A percentile compares a stretch with the other conserved stretches of the same genome.
phyloP scores from a whole-genome alignment of 2,797 vertebrate species.

The Vespertilio murinus region DNA sequence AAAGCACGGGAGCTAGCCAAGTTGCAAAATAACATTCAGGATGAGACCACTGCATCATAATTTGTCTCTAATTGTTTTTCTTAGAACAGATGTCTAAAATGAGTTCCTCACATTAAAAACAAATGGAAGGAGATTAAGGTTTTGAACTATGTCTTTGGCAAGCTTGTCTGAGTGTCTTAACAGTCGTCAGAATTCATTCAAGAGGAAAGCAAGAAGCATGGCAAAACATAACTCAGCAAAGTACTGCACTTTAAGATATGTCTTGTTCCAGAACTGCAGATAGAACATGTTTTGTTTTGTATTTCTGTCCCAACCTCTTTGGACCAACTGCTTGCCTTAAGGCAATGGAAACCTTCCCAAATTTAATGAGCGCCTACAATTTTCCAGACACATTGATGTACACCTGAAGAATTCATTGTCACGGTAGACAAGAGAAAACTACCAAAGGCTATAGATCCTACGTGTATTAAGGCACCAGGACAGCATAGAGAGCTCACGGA shows the following conservation, averaged over 20 bases:
- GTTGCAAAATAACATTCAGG: conserved; percentile 60
- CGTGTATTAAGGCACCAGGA: neutral
- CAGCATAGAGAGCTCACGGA: neutral
- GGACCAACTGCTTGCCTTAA: conserved; percentile 31
- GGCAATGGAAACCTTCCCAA: conserved; percentile 45
- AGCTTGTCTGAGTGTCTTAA: conserved; percentile 24
- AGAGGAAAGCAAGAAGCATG: conserved; percentile 52
- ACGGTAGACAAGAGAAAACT: neutral
- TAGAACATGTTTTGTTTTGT: conserved; percentile 12
- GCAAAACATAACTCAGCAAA: conserved; percentile 59
- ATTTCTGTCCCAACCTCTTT: conserved; percentile 42
- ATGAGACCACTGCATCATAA: conserved; percentile 56
- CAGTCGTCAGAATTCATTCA: conserved; percentile 58
- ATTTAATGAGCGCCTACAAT: neutral
- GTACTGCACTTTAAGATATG: conserved; percentile 39
- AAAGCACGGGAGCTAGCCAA: conserved; percentile 60
- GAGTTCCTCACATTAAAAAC: conserved; percentile 68
- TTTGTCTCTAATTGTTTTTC: conserved; percentile 62
- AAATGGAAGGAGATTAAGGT: conserved; percentile 55
- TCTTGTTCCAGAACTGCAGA: conserved; percentile 44
- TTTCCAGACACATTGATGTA: conserved; percentile 31
- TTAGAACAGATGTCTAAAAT: conserved; percentile 69
- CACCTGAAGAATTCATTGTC: conserved; percentile 7
- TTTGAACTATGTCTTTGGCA: conserved; percentile 38
- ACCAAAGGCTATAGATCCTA: neutral